Base-by-base conservation (phyloP, 2,888 invertebrate genomes). In the Dorcus hopei region DNA sequence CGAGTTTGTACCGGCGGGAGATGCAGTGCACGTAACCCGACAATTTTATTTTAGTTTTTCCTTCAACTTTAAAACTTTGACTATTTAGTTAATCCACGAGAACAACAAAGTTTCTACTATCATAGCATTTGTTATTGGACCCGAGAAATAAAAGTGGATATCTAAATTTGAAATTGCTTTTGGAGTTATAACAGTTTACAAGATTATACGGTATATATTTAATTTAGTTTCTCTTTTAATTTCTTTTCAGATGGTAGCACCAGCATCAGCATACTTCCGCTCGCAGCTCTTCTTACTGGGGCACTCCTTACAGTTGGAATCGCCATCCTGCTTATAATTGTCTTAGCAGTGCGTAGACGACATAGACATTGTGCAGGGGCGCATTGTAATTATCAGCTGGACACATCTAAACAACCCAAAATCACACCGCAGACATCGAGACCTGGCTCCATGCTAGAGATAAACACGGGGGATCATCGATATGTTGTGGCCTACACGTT, bases 401-500 rank as follows among this genome's bases (percentile, higher is more conserved):
- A 79, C 58, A 71, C 77, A 38, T 80, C 76, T 71, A 83, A 79
- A 74, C 81, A 80, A 72, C 82, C 79, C 71, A 86, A 79, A 77
- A 74, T 74, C 70, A 79, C 77, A 73, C 81, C 72, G 74, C 73
- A 73, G 58, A 67, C 76, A 9, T 73, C 77, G 1, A 68, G 77
- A 43, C 77, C 77, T 38, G 75, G 76, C 61, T 83, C 87, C 11
- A 86, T 87, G 80, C 77, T 88, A 68, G 88, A 88, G 75, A 87
- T 91, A 42, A 91, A 91, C 64, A 90, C 91, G 38, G 91, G 90
- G 1, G 91, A 92, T 68, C 86, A 91, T 68, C 84, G 91, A 65
- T 91, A 92, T 72, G 92, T 93, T 42, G 92, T 93, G 16, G 91
- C 92, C 9, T 93, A 93, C 69, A 92, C 92, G 9, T 83, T 93